Evolutionary conservation across 2,888 invertebrate genomes (phyloP).

Genomic region (Tanaodytes sp.): DNA sequence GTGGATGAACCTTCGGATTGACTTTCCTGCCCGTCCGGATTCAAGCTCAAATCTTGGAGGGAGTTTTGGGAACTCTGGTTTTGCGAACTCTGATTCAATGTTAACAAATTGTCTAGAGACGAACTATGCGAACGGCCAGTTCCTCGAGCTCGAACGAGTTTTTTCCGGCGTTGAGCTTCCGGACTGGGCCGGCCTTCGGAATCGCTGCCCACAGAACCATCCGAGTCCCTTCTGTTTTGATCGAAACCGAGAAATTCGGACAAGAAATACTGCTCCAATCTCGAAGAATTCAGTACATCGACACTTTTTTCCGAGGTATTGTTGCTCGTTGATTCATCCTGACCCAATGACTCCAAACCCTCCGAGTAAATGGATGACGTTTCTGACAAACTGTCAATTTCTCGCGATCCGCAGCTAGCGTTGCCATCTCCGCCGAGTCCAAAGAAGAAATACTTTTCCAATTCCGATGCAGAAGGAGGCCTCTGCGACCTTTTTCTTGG

Average conservation of each 20-base stretch:
- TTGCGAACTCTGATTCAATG: constrained; percentile 71
- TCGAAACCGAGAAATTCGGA: constrained; percentile 89
- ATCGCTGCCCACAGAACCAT: constrained; percentile 92
- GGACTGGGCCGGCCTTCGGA: constrained; percentile 92
- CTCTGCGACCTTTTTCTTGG: constrained; percentile 77
- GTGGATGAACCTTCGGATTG: constrained; percentile 77
- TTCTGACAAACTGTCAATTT: constrained; percentile 79
- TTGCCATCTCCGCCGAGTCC: constrained; percentile 85
- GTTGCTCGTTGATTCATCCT: constrained; percentile 72
- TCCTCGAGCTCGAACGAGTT: constrained; percentile 85
- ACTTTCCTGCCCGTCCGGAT: constrained; percentile 68
- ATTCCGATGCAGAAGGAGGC: constrained; percentile 84
- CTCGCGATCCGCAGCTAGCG: constrained; percentile 73
- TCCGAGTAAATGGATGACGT: constrained; percentile 91
- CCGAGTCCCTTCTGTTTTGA: constrained; percentile 83
- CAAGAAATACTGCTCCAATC: constrained; percentile 91
- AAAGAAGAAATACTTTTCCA: constrained; percentile 93
- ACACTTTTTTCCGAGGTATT: constrained; percentile 76
- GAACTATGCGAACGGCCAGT: constrained; percentile 88
- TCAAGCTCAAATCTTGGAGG: constrained; percentile 66
- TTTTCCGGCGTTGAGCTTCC: constrained; percentile 84
- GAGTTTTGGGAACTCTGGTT: constrained; percentile 69
- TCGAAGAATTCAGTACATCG: constrained; percentile 78
- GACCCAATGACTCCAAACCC: constrained; percentile 82
- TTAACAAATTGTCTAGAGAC: constrained; percentile 84